phyloP scores from a whole-genome alignment of 1,140 invertebrate species.

The Zelostemma sp. region DNA sequence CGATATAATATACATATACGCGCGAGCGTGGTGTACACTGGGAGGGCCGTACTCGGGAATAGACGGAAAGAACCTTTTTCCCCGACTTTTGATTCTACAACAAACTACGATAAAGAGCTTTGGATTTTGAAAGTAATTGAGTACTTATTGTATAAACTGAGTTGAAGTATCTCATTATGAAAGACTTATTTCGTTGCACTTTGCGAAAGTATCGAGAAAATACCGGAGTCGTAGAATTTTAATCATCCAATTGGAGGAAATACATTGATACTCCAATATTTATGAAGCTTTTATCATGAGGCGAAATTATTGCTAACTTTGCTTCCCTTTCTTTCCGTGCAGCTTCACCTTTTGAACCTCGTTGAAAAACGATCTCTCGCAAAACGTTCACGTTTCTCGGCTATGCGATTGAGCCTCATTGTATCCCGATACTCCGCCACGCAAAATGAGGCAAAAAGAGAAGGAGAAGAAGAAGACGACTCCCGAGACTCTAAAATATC shows the following conservation, averaged over 20 bases:
- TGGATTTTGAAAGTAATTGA: conserved; percentile 18
- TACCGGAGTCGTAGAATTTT: conserved; percentile 30
- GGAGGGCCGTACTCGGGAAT: conserved; percentile 7
- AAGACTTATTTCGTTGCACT: background rate
- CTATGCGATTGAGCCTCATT: background rate
- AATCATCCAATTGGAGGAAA: conserved; percentile 32
- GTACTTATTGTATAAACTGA: conserved; percentile 19
- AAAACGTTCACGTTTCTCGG: background rate
- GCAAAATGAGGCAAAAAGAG: background rate
- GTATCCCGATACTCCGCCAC: background rate
- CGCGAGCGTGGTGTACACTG: background rate
- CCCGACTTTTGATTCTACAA: conserved; percentile 18
- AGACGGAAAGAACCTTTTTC: conserved; percentile 21
- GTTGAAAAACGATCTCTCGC: conserved; percentile 1
- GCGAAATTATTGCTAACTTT: background rate
- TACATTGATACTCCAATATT: conserved; percentile 13
- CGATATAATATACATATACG: conserved; percentile 42
- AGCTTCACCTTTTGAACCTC: background rate
- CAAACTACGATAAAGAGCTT: conserved; percentile 33
- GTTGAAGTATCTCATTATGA: conserved; percentile 25
- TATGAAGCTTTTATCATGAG: background rate
- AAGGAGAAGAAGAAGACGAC: too few species aligned
- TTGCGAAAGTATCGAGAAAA: background rate
- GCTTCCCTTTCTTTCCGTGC: too few species aligned
- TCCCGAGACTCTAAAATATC: conserved; percentile 5